Base-by-base conservation (phyloP, 2,888 invertebrate genomes). In the Archaeoteleia sp. region DNA sequence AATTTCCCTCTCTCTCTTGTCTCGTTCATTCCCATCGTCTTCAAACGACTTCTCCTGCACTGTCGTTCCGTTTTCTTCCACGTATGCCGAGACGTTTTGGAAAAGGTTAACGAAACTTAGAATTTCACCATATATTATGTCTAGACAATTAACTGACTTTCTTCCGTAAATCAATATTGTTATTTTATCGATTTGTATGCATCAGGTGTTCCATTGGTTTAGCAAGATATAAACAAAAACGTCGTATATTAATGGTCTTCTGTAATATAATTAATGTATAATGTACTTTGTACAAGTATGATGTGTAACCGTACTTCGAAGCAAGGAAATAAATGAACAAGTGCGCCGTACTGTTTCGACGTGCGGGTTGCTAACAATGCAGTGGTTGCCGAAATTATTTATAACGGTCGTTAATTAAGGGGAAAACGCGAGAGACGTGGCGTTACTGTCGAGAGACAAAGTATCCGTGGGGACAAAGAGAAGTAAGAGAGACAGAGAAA, bases 341-440 rank as follows among this genome's bases (percentile, higher is more conserved):
- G 46, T 57, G 53, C 66, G 49, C 60, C 45, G 54, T 30, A 53
- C 61, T 57, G 46, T 51, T 67, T 45, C 51, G 63, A 57, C 46
- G 68, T 42, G 66, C 74, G 45, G 51, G 20, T 40, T 25, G 68
- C 62, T 72, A 70, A 78, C 76, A 76, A 76, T 76, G 72, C 76
- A 61, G 73, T 63, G 62, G 67, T 68, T 48, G 70, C 74, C 65
- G 70, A 77, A 80, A 80, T 81, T 79, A 79, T 79, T 81, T 81
- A 81, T 81, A 76, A 74, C 74, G 71, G 67, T 74, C 77, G 78
- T 80, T 80, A 77, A 78, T 79, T 79, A 81, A 76, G 71, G 71
- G 75, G 66, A 74, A 75, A 71, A 72, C 67, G 72, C 65, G 63
- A 54, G 71, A 74, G 71, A 72, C 74, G 48, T 34, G 32, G 34